phyloP scores from a whole-genome alignment of 2,113 vertebrate genomes.

The Thamnaconus septentrionalis region DNA sequence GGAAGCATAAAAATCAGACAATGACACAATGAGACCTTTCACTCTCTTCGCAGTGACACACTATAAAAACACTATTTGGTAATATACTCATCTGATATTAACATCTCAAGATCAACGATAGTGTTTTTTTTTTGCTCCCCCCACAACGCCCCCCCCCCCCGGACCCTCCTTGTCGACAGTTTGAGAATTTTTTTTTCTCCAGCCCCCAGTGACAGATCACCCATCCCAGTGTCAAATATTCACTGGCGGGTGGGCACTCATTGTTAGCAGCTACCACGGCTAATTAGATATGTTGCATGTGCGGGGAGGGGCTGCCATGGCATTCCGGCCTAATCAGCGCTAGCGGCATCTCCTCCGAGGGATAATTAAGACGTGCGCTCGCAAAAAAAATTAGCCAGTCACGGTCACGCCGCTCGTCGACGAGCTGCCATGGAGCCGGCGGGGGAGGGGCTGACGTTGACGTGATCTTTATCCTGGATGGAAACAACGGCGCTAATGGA shows the following conservation, averaged over 20 bases:
- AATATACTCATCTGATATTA: too few species aligned
- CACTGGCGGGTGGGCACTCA: conserved; percentile 32
- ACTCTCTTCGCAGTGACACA: too few species aligned
- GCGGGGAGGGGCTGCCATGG: conserved; percentile 45
- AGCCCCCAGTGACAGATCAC: conserved; percentile 31
- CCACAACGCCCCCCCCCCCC: too few species aligned
- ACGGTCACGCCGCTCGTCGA: too few species aligned
- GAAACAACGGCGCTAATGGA: background rate
- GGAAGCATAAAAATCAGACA: too few species aligned
- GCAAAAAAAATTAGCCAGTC: conserved; percentile 2
- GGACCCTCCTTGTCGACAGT: too few species aligned
- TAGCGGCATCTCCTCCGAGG: conserved; percentile 66
- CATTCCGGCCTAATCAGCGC: conserved; percentile 69
- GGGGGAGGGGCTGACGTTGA: conserved; percentile 39
- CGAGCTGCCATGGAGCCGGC: too few species aligned
- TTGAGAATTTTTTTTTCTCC: conserved; percentile 28
- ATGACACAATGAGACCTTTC: too few species aligned
- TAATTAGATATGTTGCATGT: conserved; percentile 72
- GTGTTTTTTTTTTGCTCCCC: too few species aligned
- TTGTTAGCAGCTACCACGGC: conserved; percentile 60
- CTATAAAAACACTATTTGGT: too few species aligned
- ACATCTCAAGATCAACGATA: too few species aligned
- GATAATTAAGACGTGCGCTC: conserved; percentile 73
- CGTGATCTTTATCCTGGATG: conserved; percentile 29
- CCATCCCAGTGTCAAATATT: conserved; percentile 54